Evolutionary conservation across 2,113 vertebrate species (phyloP).

Genomic region (Corythoichthys haematopterus): DNA sequence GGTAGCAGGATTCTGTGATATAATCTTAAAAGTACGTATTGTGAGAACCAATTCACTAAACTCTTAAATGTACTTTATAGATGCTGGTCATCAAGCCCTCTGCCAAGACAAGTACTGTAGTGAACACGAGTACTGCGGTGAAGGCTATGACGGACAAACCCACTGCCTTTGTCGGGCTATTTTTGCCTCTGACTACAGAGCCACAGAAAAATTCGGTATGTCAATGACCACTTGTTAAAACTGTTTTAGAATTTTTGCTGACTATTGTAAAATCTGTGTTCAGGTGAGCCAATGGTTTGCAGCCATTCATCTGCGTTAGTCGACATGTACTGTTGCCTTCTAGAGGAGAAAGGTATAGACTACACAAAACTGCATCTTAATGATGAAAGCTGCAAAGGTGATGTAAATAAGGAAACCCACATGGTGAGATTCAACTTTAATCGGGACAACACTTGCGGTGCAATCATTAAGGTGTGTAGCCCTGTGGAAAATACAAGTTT

Average conservation of each 20-base stretch:
- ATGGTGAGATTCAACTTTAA: slow-evolving; percentile 3
- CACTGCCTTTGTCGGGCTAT: slow-evolving; percentile 27
- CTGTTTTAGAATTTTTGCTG: no score
- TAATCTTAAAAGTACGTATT: no score
- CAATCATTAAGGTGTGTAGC: not conserved
- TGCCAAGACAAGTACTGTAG: slow-evolving; percentile 36
- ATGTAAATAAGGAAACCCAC: not conserved
- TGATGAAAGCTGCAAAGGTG: slow-evolving; percentile 3
- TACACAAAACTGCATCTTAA: slow-evolving; percentile 11
- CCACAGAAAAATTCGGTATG: slow-evolving; percentile 8
- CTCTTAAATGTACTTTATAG: not conserved
- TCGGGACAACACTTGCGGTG: not conserved
- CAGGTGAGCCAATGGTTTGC: slow-evolving; percentile 28
- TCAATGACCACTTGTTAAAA: not conserved
- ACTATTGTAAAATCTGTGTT: not conserved
- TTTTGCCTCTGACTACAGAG: slow-evolving; percentile 25
- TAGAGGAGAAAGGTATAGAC: slow-evolving; percentile 20
- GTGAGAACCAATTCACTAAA: no score
- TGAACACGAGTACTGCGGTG: slow-evolving; percentile 31
- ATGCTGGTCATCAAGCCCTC: not conserved
- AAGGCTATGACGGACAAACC: not conserved
- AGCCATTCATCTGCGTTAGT: slow-evolving; percentile 5
- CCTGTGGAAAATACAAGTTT: not conserved
- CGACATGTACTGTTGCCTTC: slow-evolving; percentile 25
- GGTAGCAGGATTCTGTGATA: no score